Conservation (phyloP, 2,888 invertebrate genomes). For the Drosophila testacea region DNA sequence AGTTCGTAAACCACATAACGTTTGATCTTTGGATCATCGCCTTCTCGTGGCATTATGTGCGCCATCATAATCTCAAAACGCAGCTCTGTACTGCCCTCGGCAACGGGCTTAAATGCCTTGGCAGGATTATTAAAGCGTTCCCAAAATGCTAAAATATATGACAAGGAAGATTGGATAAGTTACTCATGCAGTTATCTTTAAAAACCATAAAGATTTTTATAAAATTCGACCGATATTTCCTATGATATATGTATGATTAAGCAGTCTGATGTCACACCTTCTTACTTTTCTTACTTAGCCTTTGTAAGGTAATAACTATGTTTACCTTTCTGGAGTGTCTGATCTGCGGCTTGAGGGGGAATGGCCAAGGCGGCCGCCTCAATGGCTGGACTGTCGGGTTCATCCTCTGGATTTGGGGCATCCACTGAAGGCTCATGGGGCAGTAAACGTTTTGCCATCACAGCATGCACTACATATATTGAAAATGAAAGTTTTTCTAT, state of each 20-base stretch:
- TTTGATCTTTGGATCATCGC: slow-evolving; percentile 86
- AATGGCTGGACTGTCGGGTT: slow-evolving; percentile 83
- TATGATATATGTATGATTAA: too few species aligned
- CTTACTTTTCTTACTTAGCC: too few species aligned
- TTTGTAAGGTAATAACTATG: not conserved
- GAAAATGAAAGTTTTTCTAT: slow-evolving; percentile 19
- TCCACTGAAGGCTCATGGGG: slow-evolving; percentile 74
- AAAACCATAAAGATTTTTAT: too few species aligned
- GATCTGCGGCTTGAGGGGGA: slow-evolving; percentile 58
- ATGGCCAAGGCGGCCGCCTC: slow-evolving; percentile 83
- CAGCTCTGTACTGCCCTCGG: slow-evolving; percentile 76
- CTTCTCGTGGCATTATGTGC: slow-evolving; percentile 88
- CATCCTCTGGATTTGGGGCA: slow-evolving; percentile 75
- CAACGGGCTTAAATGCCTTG: slow-evolving; percentile 61
- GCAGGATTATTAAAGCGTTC: slow-evolving; percentile 65
- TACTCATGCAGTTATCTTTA: too few species aligned
- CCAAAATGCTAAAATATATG: slow-evolving; percentile 79
- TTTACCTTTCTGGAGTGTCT: slow-evolving; percentile 72
- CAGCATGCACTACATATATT: slow-evolving; percentile 78
- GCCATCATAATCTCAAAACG: slow-evolving; percentile 89
- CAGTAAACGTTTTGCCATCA: slow-evolving; percentile 80
- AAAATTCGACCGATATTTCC: too few species aligned
- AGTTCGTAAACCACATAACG: slow-evolving; percentile 90
- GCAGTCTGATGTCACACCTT: too few species aligned
- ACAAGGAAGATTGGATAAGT: too few species aligned